These are phyloP conservation scores for Heliconius hermathena DNA, from an alignment of 1,140 invertebrate genomes.

Conservation along the genomic window DNA sequence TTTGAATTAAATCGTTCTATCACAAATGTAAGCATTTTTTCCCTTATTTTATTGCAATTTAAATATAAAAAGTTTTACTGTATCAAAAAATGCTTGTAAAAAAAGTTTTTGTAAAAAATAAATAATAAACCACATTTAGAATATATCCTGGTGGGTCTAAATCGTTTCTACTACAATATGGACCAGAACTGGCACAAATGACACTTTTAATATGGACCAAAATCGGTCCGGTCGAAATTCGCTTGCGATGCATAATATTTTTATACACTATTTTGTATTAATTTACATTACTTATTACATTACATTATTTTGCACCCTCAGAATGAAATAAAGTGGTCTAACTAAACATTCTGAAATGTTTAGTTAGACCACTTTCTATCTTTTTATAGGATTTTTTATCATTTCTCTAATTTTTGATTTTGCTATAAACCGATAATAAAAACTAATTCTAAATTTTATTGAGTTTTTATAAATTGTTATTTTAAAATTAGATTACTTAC, in stretches of 20 bases:
- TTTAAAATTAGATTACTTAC: no score
- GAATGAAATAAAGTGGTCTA: no score
- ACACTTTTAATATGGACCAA: neutral
- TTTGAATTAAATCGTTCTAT: conserved; percentile 2
- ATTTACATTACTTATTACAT: neutral
- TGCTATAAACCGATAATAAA: no score
- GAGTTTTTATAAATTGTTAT: no score
- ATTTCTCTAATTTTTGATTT: no score
- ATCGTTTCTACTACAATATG: neutral
- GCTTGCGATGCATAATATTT: neutral
- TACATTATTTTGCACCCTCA: no score
- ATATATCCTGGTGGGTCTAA: conserved; percentile 10
- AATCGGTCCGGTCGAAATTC: neutral
- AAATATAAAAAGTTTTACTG: neutral
- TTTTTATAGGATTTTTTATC: no score
- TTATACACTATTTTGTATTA: neutral
- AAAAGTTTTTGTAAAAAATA: conserved; percentile 1
- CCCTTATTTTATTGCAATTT: neutral
- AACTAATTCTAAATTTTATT: no score
- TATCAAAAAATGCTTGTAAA: conserved; percentile 10
- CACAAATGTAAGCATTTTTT: conserved; percentile 4
- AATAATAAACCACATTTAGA: conserved; percentile 13
- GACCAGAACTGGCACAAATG: neutral
- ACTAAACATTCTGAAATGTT: no score
- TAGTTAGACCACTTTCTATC: no score